Base-by-base conservation (phyloP, 2,797 vertebrate species). In the Cephalopachus bancanus region DNA sequence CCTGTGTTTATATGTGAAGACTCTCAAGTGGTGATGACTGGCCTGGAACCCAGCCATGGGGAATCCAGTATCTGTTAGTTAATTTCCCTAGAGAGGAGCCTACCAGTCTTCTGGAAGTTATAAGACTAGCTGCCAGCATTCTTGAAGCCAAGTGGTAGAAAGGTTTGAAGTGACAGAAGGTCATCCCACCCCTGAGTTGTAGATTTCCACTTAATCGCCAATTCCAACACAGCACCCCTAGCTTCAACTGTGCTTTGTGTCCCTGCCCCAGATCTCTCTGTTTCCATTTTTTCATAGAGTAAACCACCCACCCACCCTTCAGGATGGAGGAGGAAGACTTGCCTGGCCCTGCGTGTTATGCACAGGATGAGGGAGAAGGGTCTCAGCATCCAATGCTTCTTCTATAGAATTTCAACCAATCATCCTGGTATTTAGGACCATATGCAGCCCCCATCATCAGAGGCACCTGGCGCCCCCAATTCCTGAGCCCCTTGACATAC, bases 51-150 rank as follows among this genome's bases (percentile, higher is more conserved):
- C 60, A 89, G 83, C 55, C 79, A 16, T 51, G 28, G 59, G 67
- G 24, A 83, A 83, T 92, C 44, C 8, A 60, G 64, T 60, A 81
- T 91, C 94, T 91, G 55, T 80, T 55, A 28, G 22, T 91, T 93
- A 62, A 91, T 91, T 95, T 94, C 33, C 69, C 91, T 57, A 22
- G 65, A 67, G 44, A 71, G 83, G 71, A 86, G 15, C 57, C 64
- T n/a, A 26, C 85, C 1, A 16, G 71, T 78, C 64, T 93, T 85
- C 79, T 33, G 16, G 57, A n/a, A 85, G 51, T 44, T 37, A 10
- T 17, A 76, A 79, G 95, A 67, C 37, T n/a, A 33, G 55, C 79
- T 91, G 57, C 89, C 74, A 65, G 64, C 51, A 24, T 67, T 71
- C 75, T 53, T 17, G 80, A 62, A 92, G 44, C 37, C 55, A 83